A percentile compares a stretch with the other conserved stretches of the same genome.
Evolutionary conservation across 2,888 invertebrate species (phyloP).

Genomic region (Agriopis marginaria): DNA sequence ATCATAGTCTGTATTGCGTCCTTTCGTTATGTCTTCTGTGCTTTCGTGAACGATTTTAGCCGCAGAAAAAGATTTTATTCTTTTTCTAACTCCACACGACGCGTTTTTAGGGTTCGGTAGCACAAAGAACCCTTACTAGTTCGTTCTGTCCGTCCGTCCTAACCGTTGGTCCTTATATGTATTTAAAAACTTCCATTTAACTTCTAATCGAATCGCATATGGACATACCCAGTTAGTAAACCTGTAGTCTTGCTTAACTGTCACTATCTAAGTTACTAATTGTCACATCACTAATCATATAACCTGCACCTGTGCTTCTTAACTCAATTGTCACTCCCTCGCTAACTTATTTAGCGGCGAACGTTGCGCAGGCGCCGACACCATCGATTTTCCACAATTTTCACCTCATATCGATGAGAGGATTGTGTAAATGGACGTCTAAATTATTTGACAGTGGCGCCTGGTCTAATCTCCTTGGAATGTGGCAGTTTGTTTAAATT

Average conservation of each 20-base stretch:
- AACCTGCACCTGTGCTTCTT: slow-evolving; percentile 17
- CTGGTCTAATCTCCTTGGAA: slow-evolving; percentile 17
- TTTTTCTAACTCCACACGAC: too few species aligned
- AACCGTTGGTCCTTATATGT: too few species aligned
- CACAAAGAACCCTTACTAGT: too few species aligned
- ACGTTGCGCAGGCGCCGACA: slow-evolving; percentile 27
- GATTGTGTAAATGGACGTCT: slow-evolving; percentile 19
- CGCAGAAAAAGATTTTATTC: too few species aligned
- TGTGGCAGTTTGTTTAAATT: slow-evolving; percentile 9
- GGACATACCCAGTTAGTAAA: neutral
- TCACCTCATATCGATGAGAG: slow-evolving; percentile 16
- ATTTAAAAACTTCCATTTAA: too few species aligned
- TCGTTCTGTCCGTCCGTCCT: too few species aligned
- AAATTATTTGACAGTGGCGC: slow-evolving; percentile 27
- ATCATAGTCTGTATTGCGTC: too few species aligned
- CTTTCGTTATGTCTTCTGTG: too few species aligned
- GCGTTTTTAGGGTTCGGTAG: too few species aligned
- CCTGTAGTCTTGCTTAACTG: neutral
- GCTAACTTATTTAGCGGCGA: slow-evolving; percentile 25
- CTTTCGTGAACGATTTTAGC: too few species aligned
- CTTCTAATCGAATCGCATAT: too few species aligned
- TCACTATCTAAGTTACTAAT: neutral
- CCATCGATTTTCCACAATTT: slow-evolving; percentile 25
- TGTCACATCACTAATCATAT: slow-evolving; percentile 16
- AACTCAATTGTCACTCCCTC: slow-evolving; percentile 21